A percentile compares a stretch with the other conserved stretches of the same genome.
Conservation (phyloP, 2,113 vertebrate species). For the Nothocercus julius region DNA sequence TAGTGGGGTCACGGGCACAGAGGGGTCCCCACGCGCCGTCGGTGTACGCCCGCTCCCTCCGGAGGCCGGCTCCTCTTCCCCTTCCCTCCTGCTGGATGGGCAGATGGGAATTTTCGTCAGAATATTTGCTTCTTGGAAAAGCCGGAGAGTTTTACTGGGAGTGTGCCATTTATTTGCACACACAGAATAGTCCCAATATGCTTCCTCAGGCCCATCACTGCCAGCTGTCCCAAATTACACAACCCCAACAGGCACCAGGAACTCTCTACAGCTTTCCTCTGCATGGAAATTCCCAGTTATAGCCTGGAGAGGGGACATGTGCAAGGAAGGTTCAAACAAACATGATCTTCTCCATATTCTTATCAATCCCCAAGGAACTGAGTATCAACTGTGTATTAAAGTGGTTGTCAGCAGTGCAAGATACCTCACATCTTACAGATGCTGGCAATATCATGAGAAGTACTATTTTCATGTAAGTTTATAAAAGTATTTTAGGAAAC, state of each 20-base stretch:
- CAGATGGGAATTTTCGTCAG: neutral
- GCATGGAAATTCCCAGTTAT: fast-evolving
- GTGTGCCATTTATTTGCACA: fast-evolving
- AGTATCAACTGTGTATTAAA: neutral
- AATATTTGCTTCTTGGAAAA: neutral
- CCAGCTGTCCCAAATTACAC: neutral
- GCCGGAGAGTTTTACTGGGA: too few relatives aligned
- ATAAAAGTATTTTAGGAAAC: neutral
- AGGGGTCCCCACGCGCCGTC: too few relatives aligned
- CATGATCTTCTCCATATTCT: neutral
- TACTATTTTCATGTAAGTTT: neutral
- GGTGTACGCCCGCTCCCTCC: neutral
- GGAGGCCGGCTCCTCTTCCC: neutral
- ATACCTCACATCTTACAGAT: neutral
- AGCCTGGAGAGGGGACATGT: neutral
- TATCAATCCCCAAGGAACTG: neutral
- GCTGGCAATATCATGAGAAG: fast-evolving
- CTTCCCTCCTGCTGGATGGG: too few relatives aligned
- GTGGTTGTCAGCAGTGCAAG: neutral
- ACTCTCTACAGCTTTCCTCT: fast-evolving
- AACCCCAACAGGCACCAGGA: neutral
- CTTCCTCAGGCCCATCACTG: neutral
- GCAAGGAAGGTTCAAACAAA: fast-evolving
- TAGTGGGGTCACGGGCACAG: neutral
- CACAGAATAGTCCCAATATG: neutral